Percentiles rank a stretch among this genome's conserved stretches.
Evolutionary conservation across 2,888 invertebrate genomes (phyloP).

Genomic region (Tachystola acroxantha): DNA sequence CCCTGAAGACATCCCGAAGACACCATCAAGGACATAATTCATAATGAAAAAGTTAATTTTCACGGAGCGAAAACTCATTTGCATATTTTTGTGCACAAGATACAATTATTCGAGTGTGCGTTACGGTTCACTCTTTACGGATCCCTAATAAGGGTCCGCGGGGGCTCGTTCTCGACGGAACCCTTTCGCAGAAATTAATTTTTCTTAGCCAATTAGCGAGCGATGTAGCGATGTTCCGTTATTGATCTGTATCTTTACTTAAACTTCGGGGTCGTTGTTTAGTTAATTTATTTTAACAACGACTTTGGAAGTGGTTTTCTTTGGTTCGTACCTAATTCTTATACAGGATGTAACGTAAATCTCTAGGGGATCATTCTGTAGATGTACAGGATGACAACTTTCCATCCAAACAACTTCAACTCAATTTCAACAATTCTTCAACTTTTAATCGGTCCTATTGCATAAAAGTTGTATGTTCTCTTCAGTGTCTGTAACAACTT

Average conservation of each 20-base stretch:
- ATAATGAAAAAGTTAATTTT: slow-evolving; percentile 78
- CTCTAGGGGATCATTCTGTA: no score
- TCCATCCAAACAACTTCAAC: no score
- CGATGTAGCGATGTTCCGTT: slow-evolving; percentile 46
- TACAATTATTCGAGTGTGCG: slow-evolving; percentile 66
- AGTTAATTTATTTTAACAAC: background rate
- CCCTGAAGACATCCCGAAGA: slow-evolving; percentile 66
- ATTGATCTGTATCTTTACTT: slow-evolving; percentile 35
- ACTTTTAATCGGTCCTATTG: no score
- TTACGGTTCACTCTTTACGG: slow-evolving; percentile 50
- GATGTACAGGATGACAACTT: no score
- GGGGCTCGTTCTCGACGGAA: slow-evolving; percentile 59
- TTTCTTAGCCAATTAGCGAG: slow-evolving; percentile 72
- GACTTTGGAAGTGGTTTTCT: background rate
- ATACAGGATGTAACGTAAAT: no score
- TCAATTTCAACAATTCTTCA: no score
- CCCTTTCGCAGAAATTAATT: slow-evolving; percentile 71
- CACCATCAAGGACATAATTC: slow-evolving; percentile 71
- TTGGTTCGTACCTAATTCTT: background rate
- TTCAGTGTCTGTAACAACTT: no score
- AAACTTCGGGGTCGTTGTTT: background rate
- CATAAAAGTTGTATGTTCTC: no score
- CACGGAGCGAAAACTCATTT: slow-evolving; percentile 61
- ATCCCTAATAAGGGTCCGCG: slow-evolving; percentile 47
- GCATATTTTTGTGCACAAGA: slow-evolving; percentile 69